Evolutionary conservation across 2,888 invertebrate genomes (phyloP), one percentile per base, ranked within the genome.

Genomic region (Eupithecia pulchellata): DNA sequence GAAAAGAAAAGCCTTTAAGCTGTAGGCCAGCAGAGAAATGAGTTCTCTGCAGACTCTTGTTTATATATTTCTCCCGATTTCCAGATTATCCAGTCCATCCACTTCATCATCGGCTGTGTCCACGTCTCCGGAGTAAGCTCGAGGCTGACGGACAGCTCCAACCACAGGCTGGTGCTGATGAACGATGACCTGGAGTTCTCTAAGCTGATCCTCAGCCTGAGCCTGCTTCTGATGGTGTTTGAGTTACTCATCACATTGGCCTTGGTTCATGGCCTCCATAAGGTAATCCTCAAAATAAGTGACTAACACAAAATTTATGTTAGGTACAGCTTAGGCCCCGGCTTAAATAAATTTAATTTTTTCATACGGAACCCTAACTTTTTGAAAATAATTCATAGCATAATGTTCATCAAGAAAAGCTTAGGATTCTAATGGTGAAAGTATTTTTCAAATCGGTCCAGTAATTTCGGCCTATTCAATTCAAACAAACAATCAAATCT

Each of bases 211-310:
- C 57, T 74, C 6, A n/a, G 77, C 39, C 67, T 76, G 8, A 70
- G 74, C 8, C 64, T 79, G 0, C 27, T 79, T 5, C 64, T 79
- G 30, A 47, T 74, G 30, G 29, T 75, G 13, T 72, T 72, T 32
- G 72, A 72, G 55, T 32, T 72, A 6, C 69, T 72, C 27, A 72
- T 69, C 36, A 72, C 30, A 5, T 0, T 64, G 34, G 74, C 77
- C 9, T 73, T 83, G 52, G 62, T 81, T 2, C 77, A 81, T 25
- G 82, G 82, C 4, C 36, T 83, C 4, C 77, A 76, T 69, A 72
- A 77, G 80, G 82, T 81, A 60, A 60, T 47, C 20, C n/a, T 20
- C 42, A 20, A 42, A 42, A 6, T 6, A 8, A n/a, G 42, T n/a
- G 6, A 4, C 17, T 39, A 39, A 39, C 17, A 14, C 14, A 36